Conservation (phyloP, 2,113 vertebrate genomes). For the Stegastes partitus region DNA sequence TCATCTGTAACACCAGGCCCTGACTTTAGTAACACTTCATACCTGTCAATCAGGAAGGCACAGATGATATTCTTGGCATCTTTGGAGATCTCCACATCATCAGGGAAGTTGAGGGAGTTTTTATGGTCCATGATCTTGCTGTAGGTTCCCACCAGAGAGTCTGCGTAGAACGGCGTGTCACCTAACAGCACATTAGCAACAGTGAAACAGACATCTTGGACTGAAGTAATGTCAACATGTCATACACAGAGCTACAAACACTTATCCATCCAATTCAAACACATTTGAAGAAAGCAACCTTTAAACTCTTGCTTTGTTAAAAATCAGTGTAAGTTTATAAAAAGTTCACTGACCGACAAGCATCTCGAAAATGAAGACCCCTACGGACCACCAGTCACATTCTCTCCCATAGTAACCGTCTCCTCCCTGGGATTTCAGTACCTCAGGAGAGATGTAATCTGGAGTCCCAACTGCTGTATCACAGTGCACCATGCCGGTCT, state of each 20-base stretch:
- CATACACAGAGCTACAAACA: neutral
- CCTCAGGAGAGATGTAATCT: conserved; percentile 97
- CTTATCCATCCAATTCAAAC: neutral
- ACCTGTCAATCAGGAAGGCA: conserved; percentile 98
- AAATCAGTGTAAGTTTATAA: neutral
- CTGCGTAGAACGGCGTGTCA: conserved; percentile 98
- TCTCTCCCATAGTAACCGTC: conserved; percentile 97
- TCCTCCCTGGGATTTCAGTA: conserved; percentile 95
- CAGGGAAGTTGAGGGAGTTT: conserved; percentile 96
- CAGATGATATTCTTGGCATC: conserved; percentile 98
- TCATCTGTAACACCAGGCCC: no score
- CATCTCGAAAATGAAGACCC: conserved; percentile 99
- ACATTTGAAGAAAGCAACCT: neutral
- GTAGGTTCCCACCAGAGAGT: conserved; percentile 98
- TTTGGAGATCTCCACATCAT: conserved; percentile 98
- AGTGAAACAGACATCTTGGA: neutral
- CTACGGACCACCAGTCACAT: conserved; percentile 99
- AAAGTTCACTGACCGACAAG: conserved; percentile 92
- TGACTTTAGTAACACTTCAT: no score
- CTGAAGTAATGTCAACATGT: neutral
- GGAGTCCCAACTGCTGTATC: conserved; percentile 97
- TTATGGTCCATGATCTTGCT: conserved; percentile 99
- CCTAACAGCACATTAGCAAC: conserved; percentile 79
- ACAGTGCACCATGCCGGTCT: conserved; percentile 98
- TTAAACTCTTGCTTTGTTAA: neutral